These are phyloP conservation scores for Steinernema khuongi DNA, from an alignment of 1,140 invertebrate species.

Conservation along the genomic window DNA sequence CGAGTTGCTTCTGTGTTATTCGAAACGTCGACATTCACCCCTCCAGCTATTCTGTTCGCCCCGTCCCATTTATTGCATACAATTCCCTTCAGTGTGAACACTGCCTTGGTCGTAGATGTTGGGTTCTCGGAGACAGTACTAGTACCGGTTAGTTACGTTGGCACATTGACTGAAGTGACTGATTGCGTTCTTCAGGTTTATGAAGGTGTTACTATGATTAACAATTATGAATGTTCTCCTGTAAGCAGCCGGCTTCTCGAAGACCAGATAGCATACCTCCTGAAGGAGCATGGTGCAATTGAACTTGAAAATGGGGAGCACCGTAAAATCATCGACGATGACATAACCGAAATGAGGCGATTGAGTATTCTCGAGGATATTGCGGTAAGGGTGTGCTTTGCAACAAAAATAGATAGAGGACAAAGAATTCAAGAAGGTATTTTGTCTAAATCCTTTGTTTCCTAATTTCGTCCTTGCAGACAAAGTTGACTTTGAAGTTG, in stretches of 20 bases:
- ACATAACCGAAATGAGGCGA: constrained; percentile 8
- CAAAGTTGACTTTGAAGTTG: constrained; percentile 11
- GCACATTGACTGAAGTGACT: constrained; percentile 15
- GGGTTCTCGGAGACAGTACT: constrained; percentile 37
- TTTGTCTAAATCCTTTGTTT: constrained; percentile 1
- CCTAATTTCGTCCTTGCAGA: neutral
- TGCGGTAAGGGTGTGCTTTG: constrained; percentile 38
- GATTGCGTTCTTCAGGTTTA: constrained; percentile 25
- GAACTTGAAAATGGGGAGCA: neutral
- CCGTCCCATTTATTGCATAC: constrained; percentile 41
- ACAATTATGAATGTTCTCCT: constrained; percentile 28
- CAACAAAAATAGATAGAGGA: constrained; percentile 31
- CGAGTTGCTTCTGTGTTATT: constrained; percentile 35
- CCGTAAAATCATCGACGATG: constrained; percentile 29
- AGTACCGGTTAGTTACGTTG: constrained; percentile 28
- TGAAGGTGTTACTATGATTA: constrained; percentile 40
- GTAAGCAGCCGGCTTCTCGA: constrained; percentile 30
- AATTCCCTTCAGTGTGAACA: constrained; percentile 43
- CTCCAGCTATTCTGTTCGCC: constrained; percentile 36
- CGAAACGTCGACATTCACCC: constrained; percentile 23
- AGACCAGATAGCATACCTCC: constrained; percentile 19
- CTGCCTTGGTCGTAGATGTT: constrained; percentile 34
- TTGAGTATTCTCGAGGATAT: constrained; percentile 33
- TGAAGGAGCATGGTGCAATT: constrained; percentile 21
- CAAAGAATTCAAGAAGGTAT: constrained; percentile 28